Evolutionary conservation across 30 jellyfish, hydroid and myxozoan genomes (phyloP).

Genomic region (Sanderia malayensis): DNA sequence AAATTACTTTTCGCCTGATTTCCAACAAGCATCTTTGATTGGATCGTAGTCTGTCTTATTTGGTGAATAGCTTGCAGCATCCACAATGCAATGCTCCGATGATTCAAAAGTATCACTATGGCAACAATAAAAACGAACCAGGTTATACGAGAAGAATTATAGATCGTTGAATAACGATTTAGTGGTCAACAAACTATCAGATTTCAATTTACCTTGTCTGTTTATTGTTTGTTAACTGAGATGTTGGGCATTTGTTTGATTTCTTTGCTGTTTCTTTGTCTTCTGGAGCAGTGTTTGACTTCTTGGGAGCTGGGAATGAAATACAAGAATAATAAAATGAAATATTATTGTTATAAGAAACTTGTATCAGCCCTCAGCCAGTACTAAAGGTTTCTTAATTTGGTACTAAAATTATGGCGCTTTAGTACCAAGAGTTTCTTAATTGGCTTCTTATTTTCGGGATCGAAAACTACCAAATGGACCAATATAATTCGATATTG

Average conservation of each 20-base stretch:
- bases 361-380: too few species aligned
- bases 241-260: not conserved
- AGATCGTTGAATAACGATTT: too few species aligned
- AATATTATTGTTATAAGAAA: too few species aligned
- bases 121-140: too few species aligned
- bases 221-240: not conserved
- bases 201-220: not conserved
- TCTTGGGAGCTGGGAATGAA: conserved; percentile 1
- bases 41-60: conserved; percentile 79
- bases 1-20: conserved; percentile 53
- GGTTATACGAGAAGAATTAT: too few species aligned
- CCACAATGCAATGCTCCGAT: not conserved
- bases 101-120: not conserved
- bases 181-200: too few species aligned
- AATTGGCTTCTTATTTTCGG: not conserved
- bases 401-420: too few species aligned
- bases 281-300: not conserved
- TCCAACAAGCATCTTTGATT: conserved; percentile 95
- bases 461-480: not conserved
- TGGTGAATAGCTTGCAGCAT: conserved; percentile 52
- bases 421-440: too few species aligned
- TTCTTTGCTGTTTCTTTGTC: not conserved
- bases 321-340: too few species aligned
- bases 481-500: not conserved
- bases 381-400: too few species aligned